A percentile compares a stretch with the other conserved stretches of the same genome.
Evolutionary conservation across 2,797 vertebrate genomes (phyloP).

Genomic region (Galago senegalensis): DNA sequence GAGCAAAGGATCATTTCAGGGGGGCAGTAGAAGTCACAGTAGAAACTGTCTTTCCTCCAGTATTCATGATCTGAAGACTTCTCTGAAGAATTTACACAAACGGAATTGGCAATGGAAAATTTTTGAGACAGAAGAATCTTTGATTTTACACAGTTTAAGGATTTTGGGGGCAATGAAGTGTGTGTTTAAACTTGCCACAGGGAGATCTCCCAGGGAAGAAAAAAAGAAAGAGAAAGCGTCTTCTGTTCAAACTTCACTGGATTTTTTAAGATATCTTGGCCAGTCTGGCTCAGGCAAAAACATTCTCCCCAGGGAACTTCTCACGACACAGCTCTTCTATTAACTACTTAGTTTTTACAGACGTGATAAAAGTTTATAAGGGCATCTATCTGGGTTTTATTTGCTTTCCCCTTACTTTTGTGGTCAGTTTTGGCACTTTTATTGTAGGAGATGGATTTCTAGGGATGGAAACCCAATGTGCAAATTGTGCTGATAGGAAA

Average conservation of each 20-base stretch:
- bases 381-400: neutral
- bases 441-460: slow-evolving; percentile 35
- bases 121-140: neutral
- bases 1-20: neutral
- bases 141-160: neutral
- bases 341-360: slow-evolving; percentile 39
- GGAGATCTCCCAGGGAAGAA: neutral
- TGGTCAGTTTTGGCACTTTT: slow-evolving; percentile 10
- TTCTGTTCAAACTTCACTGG: neutral
- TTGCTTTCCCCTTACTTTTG: slow-evolving; percentile 39
- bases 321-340: neutral
- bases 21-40: rapidly evolving
- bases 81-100: slow-evolving; percentile 22
- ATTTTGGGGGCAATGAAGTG: neutral
- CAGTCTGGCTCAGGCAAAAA: slow-evolving; percentile 17
- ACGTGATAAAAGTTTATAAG: neutral
- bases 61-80: neutral
- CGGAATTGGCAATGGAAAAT: neutral
- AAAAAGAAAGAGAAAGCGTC: neutral
- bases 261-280: slow-evolving; percentile 24
- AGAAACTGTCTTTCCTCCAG: neutral
- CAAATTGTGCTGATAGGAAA: slow-evolving; percentile 15
- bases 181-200: neutral
- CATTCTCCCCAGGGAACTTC: neutral
- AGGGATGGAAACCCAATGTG: slow-evolving; percentile 28